Evolutionary conservation across 1,140 invertebrate species (phyloP).

Genomic region (Drosophila trapezifrons): DNA sequence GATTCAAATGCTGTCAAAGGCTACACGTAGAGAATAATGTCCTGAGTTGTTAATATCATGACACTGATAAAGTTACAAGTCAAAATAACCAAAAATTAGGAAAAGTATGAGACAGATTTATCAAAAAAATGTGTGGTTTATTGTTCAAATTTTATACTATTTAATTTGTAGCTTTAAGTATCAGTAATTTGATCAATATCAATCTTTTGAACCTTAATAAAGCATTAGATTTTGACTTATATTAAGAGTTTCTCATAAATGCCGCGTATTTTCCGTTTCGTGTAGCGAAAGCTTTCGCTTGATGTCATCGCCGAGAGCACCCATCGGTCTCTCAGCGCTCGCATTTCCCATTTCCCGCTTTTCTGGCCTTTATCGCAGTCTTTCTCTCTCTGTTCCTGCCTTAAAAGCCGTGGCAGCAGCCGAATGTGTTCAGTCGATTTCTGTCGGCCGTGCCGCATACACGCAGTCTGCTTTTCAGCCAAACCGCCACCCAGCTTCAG

Average conservation of each 20-base stretch:
- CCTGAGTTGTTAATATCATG: too few species aligned
- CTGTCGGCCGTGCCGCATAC: conserved; percentile 81
- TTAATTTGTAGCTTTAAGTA: too few species aligned
- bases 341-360: conserved; percentile 27
- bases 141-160: too few species aligned
- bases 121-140: too few species aligned
- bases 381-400: conserved; percentile 6
- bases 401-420: conserved; percentile 53
- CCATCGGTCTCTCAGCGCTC: conserved; percentile 19
- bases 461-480: conserved; percentile 61
- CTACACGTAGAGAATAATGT: neutral
- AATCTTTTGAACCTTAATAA: too few species aligned
- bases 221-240: neutral
- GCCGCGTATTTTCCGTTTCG: neutral
- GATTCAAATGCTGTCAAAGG: conserved; percentile 35
- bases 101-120: too few species aligned
- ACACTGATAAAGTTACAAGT: too few species aligned
- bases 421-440: conserved; percentile 76
- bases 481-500: conserved; percentile 20
- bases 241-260: too few species aligned
- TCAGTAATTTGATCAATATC: too few species aligned
- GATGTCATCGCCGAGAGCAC: conserved; percentile 24
- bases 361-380: conserved; percentile 12
- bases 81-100: too few species aligned
- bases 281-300: conserved; percentile 54